Conservation (phyloP, 23 tunicate genomes). For the Ascidia mentula region DNA sequence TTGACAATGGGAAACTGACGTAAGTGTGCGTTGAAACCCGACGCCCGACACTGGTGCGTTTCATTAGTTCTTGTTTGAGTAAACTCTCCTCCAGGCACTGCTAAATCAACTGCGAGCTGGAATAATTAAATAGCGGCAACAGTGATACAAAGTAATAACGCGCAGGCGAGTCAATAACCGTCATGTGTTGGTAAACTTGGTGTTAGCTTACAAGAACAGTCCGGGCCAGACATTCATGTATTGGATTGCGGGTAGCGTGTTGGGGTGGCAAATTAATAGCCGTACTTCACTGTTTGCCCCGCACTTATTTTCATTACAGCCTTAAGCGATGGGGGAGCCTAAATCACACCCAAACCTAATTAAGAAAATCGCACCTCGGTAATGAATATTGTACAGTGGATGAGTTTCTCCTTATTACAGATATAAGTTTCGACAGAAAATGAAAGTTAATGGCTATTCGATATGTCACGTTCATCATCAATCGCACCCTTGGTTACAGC, state of each 20-base stretch:
- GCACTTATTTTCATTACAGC: too few relatives aligned
- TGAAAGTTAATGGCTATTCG: not conserved
- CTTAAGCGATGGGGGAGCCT: too few relatives aligned
- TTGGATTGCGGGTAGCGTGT: not conserved
- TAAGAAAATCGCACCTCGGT: not conserved
- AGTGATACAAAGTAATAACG: too few relatives aligned
- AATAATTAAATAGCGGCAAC: too few relatives aligned
- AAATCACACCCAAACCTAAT: not conserved
- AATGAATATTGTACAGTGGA: not conserved
- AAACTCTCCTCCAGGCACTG: too few relatives aligned
- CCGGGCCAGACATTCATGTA: not conserved
- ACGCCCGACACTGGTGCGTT: not conserved
- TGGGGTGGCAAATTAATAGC: too few relatives aligned
- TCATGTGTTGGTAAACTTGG: not conserved
- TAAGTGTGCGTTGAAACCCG: conserved; percentile 8
- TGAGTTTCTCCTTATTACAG: not conserved
- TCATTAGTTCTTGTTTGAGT: not conserved
- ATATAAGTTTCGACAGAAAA: not conserved
- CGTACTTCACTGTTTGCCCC: too few relatives aligned
- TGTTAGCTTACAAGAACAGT: not conserved
- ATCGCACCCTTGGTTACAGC: not conserved
- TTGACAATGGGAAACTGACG: conserved; percentile 7
- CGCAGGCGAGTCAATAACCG: not conserved
- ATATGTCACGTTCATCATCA: not conserved
- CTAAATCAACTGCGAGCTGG: too few relatives aligned